A percentile compares a stretch with the other conserved stretches of the same genome.
Evolutionary conservation across 2,888 invertebrate species (phyloP).

Genomic region (Chloroclystis v-ata): DNA sequence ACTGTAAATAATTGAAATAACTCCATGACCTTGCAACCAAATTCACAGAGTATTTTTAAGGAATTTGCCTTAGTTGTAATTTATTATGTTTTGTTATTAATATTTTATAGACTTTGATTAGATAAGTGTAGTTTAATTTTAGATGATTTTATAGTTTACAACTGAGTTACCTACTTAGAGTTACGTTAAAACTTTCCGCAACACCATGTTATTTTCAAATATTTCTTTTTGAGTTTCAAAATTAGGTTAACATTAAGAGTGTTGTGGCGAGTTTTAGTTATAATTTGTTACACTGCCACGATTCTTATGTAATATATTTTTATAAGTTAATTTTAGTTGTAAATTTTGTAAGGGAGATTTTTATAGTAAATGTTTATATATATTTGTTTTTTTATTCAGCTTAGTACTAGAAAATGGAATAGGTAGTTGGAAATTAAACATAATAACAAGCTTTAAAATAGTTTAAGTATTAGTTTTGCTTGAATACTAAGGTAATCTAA

Average conservation of each 20-base stretch:
- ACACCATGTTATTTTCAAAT: not conserved
- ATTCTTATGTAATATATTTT: constrained; percentile 53
- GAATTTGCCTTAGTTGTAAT: constrained; percentile 28
- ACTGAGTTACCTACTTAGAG: constrained; percentile 59
- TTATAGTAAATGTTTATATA: constrained; percentile 59
- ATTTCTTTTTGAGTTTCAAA: not conserved
- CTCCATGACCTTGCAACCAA: constrained; percentile 5
- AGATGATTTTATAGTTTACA: constrained; percentile 31
- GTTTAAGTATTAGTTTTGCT: too few relatives aligned
- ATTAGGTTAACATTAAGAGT: not conserved
- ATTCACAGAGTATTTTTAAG: constrained; percentile 13
- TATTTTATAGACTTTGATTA: constrained; percentile 26
- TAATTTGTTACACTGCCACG: constrained; percentile 53
- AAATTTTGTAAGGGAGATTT: constrained; percentile 48
- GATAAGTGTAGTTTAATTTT: not conserved
- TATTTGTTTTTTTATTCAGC: constrained; percentile 20
- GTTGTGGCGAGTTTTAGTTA: constrained; percentile 13
- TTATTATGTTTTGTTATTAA: constrained; percentile 42
- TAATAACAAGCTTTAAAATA: too few relatives aligned
- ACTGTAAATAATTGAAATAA: too few relatives aligned
- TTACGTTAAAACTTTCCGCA: constrained; percentile 11
- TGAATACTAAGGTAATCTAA: too few relatives aligned
- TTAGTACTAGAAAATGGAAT: not conserved
- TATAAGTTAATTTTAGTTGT: constrained; percentile 47
- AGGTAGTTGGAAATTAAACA: too few relatives aligned